Percentiles rank a stretch among this genome's conserved stretches.
Conservation (phyloP, 2,797 vertebrate species). For the Vireo griseus region DNA sequence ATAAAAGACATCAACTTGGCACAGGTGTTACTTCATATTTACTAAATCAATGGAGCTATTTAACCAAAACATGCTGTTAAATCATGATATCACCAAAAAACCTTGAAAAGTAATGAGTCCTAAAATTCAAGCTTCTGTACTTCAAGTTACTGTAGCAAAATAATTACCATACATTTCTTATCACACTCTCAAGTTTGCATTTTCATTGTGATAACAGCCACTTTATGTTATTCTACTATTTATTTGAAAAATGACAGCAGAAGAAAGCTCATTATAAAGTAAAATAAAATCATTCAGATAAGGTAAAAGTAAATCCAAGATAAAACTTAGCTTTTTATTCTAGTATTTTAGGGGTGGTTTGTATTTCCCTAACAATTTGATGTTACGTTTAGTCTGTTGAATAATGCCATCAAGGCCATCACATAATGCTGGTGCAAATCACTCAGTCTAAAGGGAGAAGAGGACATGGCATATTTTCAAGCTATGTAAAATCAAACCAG, state of each 20-base stretch:
- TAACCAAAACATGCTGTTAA: not conserved
- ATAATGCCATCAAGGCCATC: not conserved
- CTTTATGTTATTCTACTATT: not conserved
- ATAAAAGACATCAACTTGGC: not conserved
- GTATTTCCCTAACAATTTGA: not conserved
- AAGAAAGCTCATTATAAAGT: not conserved
- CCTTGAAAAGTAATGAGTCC: not conserved
- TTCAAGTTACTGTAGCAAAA: not conserved
- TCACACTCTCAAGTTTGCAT: not conserved
- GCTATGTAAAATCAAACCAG: not conserved
- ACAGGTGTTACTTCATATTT: not conserved
- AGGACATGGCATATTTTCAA: not conserved
- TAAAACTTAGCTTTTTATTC: not conserved
- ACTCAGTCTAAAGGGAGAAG: not conserved
- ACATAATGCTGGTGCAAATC: not conserved
- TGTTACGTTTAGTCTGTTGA: not conserved
- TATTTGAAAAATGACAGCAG: not conserved
- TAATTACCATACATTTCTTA: not conserved
- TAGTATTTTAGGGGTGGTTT: not conserved
- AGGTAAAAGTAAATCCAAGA: constrained; percentile 19
- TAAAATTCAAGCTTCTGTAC: not conserved
- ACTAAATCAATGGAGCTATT: not conserved
- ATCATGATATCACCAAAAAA: not conserved
- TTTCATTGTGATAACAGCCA: not conserved
- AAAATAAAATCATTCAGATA: constrained; percentile 38